A percentile compares a stretch with the other conserved stretches of the same genome.
phyloP scores from a whole-genome alignment of 2,113 vertebrate species.

The Brachyistius frenatus region DNA sequence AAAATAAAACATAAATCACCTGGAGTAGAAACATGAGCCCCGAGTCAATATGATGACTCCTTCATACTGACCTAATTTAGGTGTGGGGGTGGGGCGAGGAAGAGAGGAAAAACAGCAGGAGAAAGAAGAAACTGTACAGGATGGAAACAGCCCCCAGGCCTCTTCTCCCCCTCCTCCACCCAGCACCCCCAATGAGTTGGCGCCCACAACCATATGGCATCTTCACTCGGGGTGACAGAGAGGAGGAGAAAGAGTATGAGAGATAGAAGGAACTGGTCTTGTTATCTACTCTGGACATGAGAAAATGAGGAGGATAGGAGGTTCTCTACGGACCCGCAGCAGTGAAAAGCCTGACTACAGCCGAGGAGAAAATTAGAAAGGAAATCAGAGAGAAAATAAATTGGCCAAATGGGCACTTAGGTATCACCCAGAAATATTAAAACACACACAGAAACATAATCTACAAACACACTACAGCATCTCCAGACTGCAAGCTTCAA shows the following conservation, averaged over 20 bases:
- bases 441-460: slow-evolving; percentile 8
- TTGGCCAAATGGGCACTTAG: rapidly evolving
- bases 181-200: slow-evolving; percentile 48
- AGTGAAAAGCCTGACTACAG: neutral
- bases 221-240: slow-evolving; percentile 29
- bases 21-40: slow-evolving; percentile 46
- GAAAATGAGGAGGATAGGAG: neutral
- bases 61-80: slow-evolving; percentile 54
- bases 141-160: slow-evolving; percentile 46
- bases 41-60: slow-evolving; percentile 36
- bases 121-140: slow-evolving; percentile 30
- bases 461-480: neutral
- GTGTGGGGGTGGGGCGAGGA: neutral
- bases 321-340: neutral
- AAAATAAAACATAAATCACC: slow-evolving; percentile 42
- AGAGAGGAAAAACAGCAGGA: slow-evolving; percentile 41
- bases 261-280: neutral
- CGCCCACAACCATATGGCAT: slow-evolving; percentile 69
- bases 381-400: neutral
- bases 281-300: slow-evolving; percentile 3
- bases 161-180: slow-evolving; percentile 31
- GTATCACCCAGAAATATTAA: neutral
- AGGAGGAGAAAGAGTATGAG: neutral
- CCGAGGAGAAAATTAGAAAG: neutral
- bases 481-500: slow-evolving; percentile 10